phyloP scores from a whole-genome alignment of 2,888 invertebrate genomes.

The Hipparchia sbordonii region DNA sequence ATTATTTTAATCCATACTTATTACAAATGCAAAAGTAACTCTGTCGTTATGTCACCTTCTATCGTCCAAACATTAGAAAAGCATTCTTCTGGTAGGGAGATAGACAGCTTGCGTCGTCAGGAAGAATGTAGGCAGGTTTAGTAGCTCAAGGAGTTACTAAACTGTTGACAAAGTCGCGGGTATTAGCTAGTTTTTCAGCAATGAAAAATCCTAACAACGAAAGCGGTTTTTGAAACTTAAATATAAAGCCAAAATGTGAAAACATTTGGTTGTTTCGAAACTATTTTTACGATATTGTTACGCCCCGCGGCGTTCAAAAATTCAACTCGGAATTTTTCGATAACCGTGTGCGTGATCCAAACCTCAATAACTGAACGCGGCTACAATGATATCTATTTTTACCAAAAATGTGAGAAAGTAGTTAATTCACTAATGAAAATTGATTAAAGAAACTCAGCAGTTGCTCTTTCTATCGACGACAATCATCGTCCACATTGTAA shows the following conservation, averaged over 20 bases:
- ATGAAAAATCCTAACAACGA: background rate
- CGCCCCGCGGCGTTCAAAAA: conserved; percentile 16
- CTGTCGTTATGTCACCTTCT: too few species aligned
- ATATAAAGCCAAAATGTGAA: background rate
- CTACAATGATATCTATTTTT: background rate
- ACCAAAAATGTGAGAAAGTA: background rate
- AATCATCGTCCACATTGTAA: too few species aligned
- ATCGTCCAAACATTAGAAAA: background rate
- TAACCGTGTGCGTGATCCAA: conserved; percentile 8
- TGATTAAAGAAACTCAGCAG: too few species aligned
- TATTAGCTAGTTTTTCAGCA: background rate
- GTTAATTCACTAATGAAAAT: too few species aligned
- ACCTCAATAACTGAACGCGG: background rate
- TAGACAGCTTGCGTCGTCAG: too few species aligned
- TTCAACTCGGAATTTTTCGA: conserved; percentile 7
- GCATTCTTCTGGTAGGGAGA: too few species aligned
- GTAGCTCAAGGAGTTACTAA: too few species aligned
- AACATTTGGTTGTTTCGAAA: conserved; percentile 4
- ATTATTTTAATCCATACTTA: background rate
- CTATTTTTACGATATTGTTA: conserved; percentile 16
- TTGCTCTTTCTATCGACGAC: too few species aligned
- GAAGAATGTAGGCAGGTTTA: too few species aligned
- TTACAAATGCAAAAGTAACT: background rate
- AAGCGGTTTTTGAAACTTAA: background rate
- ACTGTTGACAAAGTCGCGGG: too few species aligned